These are phyloP conservation scores for Nicator chloris DNA, from an alignment of 2,113 vertebrate genomes.

Conservation along the genomic window DNA sequence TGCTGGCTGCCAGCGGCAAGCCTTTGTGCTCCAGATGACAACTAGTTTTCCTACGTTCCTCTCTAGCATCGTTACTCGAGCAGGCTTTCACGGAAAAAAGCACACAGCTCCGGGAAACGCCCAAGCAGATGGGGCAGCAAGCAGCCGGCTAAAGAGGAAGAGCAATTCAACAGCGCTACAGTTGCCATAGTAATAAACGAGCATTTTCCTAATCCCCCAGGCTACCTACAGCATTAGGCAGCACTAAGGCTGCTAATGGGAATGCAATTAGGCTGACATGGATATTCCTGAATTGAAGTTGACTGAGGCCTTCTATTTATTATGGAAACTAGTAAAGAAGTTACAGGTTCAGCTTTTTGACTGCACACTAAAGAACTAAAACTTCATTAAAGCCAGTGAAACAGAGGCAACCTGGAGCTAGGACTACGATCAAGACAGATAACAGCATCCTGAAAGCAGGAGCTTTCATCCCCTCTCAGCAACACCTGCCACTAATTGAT, in stretches of 20 bases:
- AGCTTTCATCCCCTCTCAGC: not conserved
- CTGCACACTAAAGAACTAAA: not conserved
- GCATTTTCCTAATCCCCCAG: constrained; percentile 19
- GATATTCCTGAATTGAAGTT: constrained; percentile 53
- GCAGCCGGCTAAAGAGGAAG: not conserved
- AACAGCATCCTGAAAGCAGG: not conserved
- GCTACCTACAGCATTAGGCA: constrained; percentile 11
- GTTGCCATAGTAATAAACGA: constrained; percentile 50
- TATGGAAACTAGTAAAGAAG: not conserved
- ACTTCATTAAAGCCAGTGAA: not conserved
- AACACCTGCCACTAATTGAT: not conserved
- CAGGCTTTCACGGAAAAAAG: not conserved
- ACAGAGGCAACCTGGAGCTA: not conserved
- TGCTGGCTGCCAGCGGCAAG: rapidly evolving
- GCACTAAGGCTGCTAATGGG: constrained; percentile 25
- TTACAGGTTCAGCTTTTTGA: constrained; percentile 21
- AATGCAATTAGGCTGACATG: constrained; percentile 55
- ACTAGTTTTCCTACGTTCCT: not conserved
- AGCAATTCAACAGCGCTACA: not conserved
- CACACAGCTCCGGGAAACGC: not conserved
- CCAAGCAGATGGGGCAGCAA: not conserved
- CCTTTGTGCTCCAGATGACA: not conserved
- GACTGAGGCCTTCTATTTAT: constrained; percentile 31
- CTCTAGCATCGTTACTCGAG: not conserved
- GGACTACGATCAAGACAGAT: not conserved